Evolutionary conservation across 2,113 vertebrate species (phyloP).

Genomic region (Furnarius figulus): DNA sequence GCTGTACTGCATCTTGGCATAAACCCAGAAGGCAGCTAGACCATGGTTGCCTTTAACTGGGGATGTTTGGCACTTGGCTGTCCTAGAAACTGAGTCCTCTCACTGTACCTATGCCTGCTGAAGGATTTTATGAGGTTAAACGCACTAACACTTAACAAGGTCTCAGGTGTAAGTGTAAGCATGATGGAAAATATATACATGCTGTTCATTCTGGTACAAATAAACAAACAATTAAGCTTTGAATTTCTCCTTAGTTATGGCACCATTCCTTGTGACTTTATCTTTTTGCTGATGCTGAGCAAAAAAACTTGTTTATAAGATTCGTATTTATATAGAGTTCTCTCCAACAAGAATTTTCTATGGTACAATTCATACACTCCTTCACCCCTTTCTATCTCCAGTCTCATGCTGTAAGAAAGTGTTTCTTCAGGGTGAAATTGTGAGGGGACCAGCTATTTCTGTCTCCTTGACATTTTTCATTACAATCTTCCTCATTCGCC

Average conservation of each 20-base stretch:
- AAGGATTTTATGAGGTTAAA: not conserved
- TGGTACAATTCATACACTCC: not conserved
- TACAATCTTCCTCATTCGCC: not conserved
- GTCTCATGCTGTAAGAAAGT: not conserved
- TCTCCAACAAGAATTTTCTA: not conserved
- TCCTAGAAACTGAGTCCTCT: not conserved
- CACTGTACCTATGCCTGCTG: not conserved
- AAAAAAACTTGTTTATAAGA: not conserved
- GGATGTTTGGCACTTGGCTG: not conserved
- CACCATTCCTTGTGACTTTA: not conserved
- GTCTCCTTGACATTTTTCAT: constrained; percentile 35
- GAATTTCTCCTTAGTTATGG: not conserved
- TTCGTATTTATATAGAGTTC: not conserved
- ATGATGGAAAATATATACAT: not conserved
- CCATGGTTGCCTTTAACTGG: not conserved
- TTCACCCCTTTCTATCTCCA: not conserved
- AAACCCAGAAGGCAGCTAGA: not conserved
- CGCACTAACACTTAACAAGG: not conserved
- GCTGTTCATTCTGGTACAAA: not conserved
- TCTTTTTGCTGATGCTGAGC: not conserved
- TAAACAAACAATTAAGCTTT: not conserved
- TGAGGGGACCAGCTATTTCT: constrained; percentile 23
- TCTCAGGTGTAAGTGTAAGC: not conserved
- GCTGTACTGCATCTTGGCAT: not conserved
- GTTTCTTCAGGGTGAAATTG: not conserved